Conservation (phyloP, 53 echinoderm and acorn worm genomes). For the Luidia sarsii region DNA sequence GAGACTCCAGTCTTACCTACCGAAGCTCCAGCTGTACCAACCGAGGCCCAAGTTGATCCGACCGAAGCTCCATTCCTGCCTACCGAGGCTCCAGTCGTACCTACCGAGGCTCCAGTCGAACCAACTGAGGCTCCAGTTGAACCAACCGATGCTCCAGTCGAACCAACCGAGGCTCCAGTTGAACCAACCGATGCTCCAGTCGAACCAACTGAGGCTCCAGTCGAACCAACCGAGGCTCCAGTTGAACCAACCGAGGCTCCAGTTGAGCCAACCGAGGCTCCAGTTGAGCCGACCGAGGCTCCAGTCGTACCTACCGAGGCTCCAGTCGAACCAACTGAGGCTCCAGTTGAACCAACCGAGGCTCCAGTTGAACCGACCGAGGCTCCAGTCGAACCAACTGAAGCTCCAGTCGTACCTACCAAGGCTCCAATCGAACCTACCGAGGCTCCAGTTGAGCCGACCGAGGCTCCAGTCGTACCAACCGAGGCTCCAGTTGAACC, state of each 20-base stretch:
- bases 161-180: neutral
- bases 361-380: neutral
- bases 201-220: constrained; percentile 6
- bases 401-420: constrained; percentile 4
- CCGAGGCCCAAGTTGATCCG: constrained; percentile 4
- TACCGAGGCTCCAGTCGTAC: neutral
- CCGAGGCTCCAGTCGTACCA: neutral
- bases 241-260: neutral
- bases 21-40: neutral
- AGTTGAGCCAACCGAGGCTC: neutral
- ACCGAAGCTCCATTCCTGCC: neutral
- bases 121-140: neutral
- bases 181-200: constrained; percentile 2
- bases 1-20: neutral
- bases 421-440: constrained; percentile 4
- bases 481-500: neutral
- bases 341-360: neutral
- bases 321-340: neutral
- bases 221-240: neutral
- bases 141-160: constrained; percentile 3
- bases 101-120: neutral
- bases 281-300: neutral
- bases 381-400: constrained; percentile 21
- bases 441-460: neutral
- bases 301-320: neutral